Conservation (phyloP, 1,140 invertebrate genomes). For the Subanguina moxae region DNA sequence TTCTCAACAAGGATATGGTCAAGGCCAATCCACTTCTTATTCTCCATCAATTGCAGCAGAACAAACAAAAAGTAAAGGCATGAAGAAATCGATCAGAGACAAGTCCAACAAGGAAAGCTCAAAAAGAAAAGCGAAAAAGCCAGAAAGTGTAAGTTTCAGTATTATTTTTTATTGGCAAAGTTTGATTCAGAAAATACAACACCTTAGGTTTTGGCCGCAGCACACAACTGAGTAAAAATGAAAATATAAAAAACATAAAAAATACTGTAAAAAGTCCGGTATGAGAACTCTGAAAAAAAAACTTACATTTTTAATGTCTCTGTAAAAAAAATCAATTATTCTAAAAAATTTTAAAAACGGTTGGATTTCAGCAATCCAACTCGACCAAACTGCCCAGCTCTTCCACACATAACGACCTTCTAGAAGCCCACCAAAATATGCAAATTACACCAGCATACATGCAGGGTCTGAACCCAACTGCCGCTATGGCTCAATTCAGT, state of each 20-base stretch:
- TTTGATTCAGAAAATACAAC: too few species aligned
- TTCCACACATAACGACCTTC: background rate
- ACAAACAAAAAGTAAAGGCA: background rate
- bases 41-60: background rate
- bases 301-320: too few species aligned
- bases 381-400: background rate
- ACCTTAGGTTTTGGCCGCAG: too few species aligned
- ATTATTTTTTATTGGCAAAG: too few species aligned
- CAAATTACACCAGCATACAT: background rate
- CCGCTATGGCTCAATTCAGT: background rate
- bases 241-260: too few species aligned
- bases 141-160: background rate
- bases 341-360: too few species aligned
- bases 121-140: background rate
- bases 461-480: background rate
- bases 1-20: too few species aligned
- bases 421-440: background rate
- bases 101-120: background rate
- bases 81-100: background rate
- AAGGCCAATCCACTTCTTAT: background rate
- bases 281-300: too few species aligned
- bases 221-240: too few species aligned
- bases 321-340: too few species aligned
- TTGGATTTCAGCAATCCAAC: background rate
- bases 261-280: too few species aligned